These are phyloP conservation scores for Conops quadrifasciatus DNA, from an alignment of 2,888 invertebrate species.

Conservation along the genomic window DNA sequence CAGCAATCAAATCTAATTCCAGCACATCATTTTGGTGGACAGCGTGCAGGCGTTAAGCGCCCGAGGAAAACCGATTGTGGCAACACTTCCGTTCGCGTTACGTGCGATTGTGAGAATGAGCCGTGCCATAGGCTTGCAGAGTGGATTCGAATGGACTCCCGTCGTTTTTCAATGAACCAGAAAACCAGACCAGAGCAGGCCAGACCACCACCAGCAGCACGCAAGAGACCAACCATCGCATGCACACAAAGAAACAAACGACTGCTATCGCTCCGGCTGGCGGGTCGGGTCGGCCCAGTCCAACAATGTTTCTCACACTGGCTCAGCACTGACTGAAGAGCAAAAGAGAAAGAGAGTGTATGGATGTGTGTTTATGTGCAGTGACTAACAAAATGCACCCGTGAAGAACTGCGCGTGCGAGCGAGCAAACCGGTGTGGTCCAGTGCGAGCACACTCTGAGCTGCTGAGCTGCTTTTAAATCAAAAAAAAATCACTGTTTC, in stretches of 20 bases:
- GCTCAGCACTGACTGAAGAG: slow-evolving; percentile 6
- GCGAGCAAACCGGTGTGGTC: slow-evolving; percentile 30
- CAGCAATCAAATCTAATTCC: not conserved
- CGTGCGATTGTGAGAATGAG: slow-evolving; percentile 57
- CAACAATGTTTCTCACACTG: not conserved
- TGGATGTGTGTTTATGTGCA: slow-evolving; percentile 32
- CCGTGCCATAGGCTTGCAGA: slow-evolving; percentile 62
- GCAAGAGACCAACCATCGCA: slow-evolving; percentile 25
- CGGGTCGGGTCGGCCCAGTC: slow-evolving; percentile 36
- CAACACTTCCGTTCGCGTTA: slow-evolving; percentile 39
- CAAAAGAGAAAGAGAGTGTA: not conserved
- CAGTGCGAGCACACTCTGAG: not conserved
- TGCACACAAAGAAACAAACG: not conserved
- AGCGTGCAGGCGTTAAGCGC: not conserved
- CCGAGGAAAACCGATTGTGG: not conserved
- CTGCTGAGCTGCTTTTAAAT: slow-evolving; percentile 44
- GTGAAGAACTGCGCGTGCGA: slow-evolving; percentile 25
- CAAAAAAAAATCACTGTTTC: slow-evolving; percentile 50
- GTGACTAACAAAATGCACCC: not conserved
- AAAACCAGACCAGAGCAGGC: slow-evolving; percentile 26
- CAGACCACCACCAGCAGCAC: slow-evolving; percentile 41
- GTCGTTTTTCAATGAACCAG: slow-evolving; percentile 48
- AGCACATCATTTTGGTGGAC: not conserved
- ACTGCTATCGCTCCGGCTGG: slow-evolving; percentile 20
- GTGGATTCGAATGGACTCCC: slow-evolving; percentile 62